These are phyloP conservation scores for Drosophila orosa DNA, from an alignment of 1,140 invertebrate species.

Conservation along the genomic window DNA sequence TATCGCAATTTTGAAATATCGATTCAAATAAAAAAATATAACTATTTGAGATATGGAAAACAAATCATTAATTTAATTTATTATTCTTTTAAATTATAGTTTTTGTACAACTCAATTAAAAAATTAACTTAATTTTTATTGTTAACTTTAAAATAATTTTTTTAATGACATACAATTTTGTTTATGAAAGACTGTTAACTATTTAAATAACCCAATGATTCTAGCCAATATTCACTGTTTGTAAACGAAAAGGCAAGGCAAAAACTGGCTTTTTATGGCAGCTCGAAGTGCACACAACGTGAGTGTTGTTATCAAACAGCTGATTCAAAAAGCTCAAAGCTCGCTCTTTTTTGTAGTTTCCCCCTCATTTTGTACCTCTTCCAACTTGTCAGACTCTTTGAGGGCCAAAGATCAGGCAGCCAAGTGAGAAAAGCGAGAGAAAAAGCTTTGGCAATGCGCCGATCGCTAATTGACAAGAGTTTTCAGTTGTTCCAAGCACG, in stretches of 20 bases:
- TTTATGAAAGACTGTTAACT: background rate
- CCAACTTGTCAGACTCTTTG: constrained; percentile 2
- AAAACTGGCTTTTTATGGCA: constrained; percentile 10
- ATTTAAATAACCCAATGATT: background rate
- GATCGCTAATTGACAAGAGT: constrained; percentile 40
- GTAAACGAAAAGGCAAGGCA: background rate
- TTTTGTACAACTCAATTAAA: no score
- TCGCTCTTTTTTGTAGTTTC: constrained; percentile 15
- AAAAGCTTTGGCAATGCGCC: constrained; percentile 37
- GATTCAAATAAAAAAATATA: no score
- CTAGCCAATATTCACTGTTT: constrained; percentile 18
- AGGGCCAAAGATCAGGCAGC: constrained; percentile 36
- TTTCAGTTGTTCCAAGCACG: constrained; percentile 42
- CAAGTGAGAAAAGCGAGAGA: constrained; percentile 2
- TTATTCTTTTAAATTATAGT: no score
- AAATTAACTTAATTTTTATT: no score
- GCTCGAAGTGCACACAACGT: background rate
- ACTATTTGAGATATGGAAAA: no score
- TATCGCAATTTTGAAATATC: no score
- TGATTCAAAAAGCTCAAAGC: constrained; percentile 40
- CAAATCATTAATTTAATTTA: no score
- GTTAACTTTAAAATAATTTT: no score
- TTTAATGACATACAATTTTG: no score
- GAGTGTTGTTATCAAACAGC: constrained; percentile 34
- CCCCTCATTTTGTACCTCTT: background rate